These are phyloP conservation scores for Manis javanica DNA, from an alignment of 2,797 vertebrate genomes.

Conservation along the genomic window DNA sequence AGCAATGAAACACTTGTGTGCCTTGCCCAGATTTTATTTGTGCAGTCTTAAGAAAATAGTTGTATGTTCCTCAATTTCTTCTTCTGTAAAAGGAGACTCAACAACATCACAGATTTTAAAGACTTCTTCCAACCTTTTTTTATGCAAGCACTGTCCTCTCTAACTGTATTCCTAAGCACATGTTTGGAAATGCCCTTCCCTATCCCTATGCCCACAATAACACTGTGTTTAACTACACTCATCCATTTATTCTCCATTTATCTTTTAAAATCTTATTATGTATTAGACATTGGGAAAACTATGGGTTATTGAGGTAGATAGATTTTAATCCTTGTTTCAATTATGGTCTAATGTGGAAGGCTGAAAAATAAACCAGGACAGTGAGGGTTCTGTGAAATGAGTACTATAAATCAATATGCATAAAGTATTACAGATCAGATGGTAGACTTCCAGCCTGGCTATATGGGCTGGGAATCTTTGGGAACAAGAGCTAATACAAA, in stretches of 20 bases:
- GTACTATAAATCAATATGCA: neutral
- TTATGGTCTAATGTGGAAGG: neutral
- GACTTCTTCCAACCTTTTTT: neutral
- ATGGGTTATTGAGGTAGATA: neutral
- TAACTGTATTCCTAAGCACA: neutral
- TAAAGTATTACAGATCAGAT: neutral
- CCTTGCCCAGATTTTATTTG: neutral
- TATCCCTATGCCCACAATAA: neutral
- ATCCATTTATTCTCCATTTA: neutral
- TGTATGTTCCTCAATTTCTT: neutral
- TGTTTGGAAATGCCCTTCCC: neutral
- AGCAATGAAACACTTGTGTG: neutral
- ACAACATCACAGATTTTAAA: neutral
- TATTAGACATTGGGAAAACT: neutral
- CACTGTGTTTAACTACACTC: neutral
- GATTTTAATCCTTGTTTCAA: neutral
- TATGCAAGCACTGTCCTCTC: neutral
- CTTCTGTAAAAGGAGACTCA: neutral
- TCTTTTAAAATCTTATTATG: neutral
- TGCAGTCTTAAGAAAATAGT: neutral
- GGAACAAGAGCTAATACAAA: neutral
- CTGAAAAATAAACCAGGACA: neutral
- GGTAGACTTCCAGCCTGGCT: neutral
- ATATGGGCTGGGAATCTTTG: neutral
- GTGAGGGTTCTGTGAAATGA: neutral